Evolutionary conservation across 2,888 invertebrate species (phyloP).

Genomic region (Apeira syringaria): DNA sequence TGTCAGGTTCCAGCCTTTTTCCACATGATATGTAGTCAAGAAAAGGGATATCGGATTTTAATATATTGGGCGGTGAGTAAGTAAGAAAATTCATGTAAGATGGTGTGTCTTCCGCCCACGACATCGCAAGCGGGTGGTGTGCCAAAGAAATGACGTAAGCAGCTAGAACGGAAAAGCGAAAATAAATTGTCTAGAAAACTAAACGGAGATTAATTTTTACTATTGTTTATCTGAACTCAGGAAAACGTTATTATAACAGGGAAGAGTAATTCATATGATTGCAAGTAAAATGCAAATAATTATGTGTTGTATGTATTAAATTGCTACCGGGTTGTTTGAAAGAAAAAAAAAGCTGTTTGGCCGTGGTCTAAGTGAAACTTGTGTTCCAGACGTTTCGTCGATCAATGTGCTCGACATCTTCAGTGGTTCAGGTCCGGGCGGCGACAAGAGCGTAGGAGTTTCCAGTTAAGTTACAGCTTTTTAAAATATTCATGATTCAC

Average conservation of each 20-base stretch:
- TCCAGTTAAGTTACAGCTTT: no score
- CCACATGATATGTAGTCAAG: conserved; percentile 5
- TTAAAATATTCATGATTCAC: no score
- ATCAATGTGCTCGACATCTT: no score
- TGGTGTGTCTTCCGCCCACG: conserved; percentile 55
- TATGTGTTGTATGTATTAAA: no score
- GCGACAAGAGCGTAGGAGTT: no score
- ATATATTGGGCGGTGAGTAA: conserved; percentile 31
- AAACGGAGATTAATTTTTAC: conserved; percentile 33
- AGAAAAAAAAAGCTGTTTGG: no score
- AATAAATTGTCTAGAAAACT: conserved; percentile 37
- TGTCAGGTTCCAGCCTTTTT: conserved; percentile 7
- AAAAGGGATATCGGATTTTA: conserved; percentile 24
- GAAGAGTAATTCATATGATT: no score
- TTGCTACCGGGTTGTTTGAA: no score
- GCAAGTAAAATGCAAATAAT: no score
- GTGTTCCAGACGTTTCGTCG: no score
- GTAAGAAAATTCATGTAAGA: conserved; percentile 64
- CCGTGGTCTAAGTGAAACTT: no score
- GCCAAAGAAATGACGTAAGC: conserved; percentile 64
- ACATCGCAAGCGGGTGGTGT: conserved; percentile 46
- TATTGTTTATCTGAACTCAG: conserved; percentile 11
- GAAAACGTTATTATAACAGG: conserved; percentile 6
- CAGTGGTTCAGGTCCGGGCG: no score
- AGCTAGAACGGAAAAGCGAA: conserved; percentile 58